Conservation (phyloP, 2,797 vertebrate species). For the Scyliorhinus canicula region DNA sequence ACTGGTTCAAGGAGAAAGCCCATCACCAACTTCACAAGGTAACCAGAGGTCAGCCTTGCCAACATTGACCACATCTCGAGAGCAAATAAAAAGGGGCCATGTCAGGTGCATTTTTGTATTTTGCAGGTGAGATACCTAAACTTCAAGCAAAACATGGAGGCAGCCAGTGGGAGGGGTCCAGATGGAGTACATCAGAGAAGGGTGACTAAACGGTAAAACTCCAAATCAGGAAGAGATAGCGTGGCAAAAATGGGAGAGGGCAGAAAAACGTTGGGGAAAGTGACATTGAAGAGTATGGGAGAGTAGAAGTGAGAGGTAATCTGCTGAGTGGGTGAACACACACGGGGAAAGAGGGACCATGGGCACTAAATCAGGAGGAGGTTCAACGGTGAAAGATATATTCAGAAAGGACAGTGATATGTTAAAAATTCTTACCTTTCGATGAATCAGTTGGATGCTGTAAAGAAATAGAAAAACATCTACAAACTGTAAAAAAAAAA, state of each 20-base stretch:
- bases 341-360: not conserved
- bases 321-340: not conserved
- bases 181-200: not conserved
- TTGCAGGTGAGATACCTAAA: not conserved
- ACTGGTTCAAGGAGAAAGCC: not conserved
- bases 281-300: not conserved
- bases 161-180: not conserved
- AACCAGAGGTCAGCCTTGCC: not conserved
- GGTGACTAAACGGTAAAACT: not conserved
- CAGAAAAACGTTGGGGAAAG: not conserved
- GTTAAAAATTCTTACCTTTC: conserved; percentile 11
- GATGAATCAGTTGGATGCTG: conserved; percentile 10
- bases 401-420: not conserved
- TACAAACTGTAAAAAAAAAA: not conserved
- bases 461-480: conserved; percentile 23
- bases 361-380: not conserved
- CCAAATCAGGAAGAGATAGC: not conserved
- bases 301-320: not conserved
- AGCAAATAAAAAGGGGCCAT: not conserved
- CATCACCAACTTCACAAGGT: not conserved
- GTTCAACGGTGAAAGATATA: not conserved
- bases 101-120: not conserved
- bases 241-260: not conserved
- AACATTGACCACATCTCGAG: not conserved
- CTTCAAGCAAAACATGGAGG: not conserved